Evolutionary conservation across 2,113 vertebrate species (phyloP), one percentile per base, ranked within the genome.

Genomic region (Numenius arquata): DNA sequence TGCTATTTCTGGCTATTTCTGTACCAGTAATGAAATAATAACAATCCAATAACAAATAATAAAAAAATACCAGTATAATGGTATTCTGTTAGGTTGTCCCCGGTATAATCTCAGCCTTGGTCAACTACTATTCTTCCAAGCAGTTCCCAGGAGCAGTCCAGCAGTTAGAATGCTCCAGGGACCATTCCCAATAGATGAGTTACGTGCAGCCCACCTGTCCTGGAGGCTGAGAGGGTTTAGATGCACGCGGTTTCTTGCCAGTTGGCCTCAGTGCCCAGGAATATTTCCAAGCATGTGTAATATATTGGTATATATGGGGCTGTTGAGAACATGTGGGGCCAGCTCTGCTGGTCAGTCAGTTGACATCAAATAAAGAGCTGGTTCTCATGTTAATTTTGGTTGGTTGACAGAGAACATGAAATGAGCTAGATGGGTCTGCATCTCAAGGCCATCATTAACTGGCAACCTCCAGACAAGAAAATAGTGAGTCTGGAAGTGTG

Each of bases 1-100:
- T 93, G 81, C 67, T 89, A 66, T 89, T 95, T 90, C 79, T 87
- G 56, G 41, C 71, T 88, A 26, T 80, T 86, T 90, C 34, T 81
- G 16, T 93, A 71, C 56, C n/a, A 68, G 56, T 67, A 78, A 92
- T 81, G 38, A 81, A 56, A 92, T 63, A 66, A 86, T 71, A 92
- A 71, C 4, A 11, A 63, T 38, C 47, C 26, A 84, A 32, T 55
- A 75, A 36, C 29, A 89, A 94, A 32, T 62, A 71, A 71, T 32
- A 85, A 71, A 8, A 6, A 72, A 65, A 75, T 40, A 56, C 29
- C 75, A 92, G 23, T 34, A 15, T 1, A 3, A 29, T 43, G 34
- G 21, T 61, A 61, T 67, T 23, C 47, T 90, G 30, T 48, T 94
- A 38, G 30, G 8, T 65, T 62, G 11, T 63, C 19, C 36, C 34